These are phyloP conservation scores for Ctenopoma kingsleyae DNA, from an alignment of 2,797 vertebrate species.

Conservation along the genomic window DNA sequence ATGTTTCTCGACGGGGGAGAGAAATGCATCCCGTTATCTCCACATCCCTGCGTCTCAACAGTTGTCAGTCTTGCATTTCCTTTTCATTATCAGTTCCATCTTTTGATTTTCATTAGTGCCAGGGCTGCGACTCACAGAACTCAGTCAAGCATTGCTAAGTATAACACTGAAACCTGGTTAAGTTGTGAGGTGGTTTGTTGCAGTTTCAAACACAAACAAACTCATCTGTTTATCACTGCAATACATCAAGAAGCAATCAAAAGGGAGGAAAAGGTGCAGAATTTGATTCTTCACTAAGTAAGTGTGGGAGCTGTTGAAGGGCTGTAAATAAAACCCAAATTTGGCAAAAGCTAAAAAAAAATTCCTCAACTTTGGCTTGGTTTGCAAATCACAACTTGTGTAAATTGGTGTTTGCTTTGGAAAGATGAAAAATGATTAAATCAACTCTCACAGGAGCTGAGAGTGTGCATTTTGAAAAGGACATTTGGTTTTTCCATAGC, in stretches of 20 bases:
- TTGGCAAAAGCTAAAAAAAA: slow-evolving; percentile 25
- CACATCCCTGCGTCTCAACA: slow-evolving; percentile 53
- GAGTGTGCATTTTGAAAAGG: slow-evolving; percentile 15
- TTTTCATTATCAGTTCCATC: slow-evolving; percentile 64
- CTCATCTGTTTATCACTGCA: background rate
- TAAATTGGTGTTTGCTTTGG: slow-evolving; percentile 31
- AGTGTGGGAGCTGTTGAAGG: slow-evolving; percentile 2
- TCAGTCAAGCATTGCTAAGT: slow-evolving; percentile 42
- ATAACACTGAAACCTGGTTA: slow-evolving; percentile 29
- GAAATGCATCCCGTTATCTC: slow-evolving; percentile 58
- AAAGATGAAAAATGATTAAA: slow-evolving; percentile 46
- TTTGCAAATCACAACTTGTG: slow-evolving; percentile 35
- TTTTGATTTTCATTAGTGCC: slow-evolving; percentile 57
- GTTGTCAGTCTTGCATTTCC: slow-evolving; percentile 69
- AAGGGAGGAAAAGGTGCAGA: background rate
- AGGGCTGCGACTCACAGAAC: slow-evolving; percentile 17
- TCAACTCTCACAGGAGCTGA: slow-evolving; percentile 44
- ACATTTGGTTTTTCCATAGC: background rate
- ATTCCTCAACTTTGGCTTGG: slow-evolving; percentile 14
- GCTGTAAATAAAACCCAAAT: slow-evolving; percentile 6
- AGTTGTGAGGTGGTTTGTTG: slow-evolving; percentile 22
- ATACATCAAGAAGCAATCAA: slow-evolving; percentile 22
- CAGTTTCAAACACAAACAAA: slow-evolving; percentile 29
- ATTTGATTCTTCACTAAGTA: slow-evolving; percentile 20
- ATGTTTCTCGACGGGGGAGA: slow-evolving; percentile 56